phyloP scores from a whole-genome alignment of 2,113 vertebrate genomes.

The Eidolon helvum region DNA sequence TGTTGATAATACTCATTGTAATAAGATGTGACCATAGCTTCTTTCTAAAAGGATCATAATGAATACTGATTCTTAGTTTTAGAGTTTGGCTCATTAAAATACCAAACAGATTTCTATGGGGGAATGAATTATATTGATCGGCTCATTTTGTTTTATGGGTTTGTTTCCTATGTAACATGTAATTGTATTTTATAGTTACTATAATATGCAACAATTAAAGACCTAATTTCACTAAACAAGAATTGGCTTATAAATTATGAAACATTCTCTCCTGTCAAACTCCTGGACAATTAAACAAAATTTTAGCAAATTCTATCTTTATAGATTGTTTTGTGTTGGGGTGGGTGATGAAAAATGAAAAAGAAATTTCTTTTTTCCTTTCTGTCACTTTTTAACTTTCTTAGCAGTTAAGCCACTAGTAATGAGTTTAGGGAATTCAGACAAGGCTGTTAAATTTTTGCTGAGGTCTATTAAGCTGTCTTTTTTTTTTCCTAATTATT shows the following conservation, averaged over 20 bases:
- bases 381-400: conserved; percentile 33
- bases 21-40: conserved; percentile 37
- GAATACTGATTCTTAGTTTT: conserved; percentile 73
- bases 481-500: conserved; percentile 33
- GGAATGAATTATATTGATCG: conserved; percentile 64
- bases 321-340: not conserved
- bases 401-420: conserved; percentile 31
- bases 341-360: not conserved
- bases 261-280: conserved; percentile 59
- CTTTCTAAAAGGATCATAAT: conserved; percentile 58
- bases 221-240: conserved; percentile 69
- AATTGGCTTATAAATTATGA: conserved; percentile 76
- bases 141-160: conserved; percentile 73
- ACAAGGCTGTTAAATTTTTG: conserved; percentile 36
- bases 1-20: not conserved
- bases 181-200: conserved; percentile 74
- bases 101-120: conserved; percentile 53
- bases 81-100: conserved; percentile 67
- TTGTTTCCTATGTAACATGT: conserved; percentile 74
- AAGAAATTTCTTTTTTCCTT: not conserved
- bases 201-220: conserved; percentile 75
- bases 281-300: conserved; percentile 64
- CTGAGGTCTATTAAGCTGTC: conserved; percentile 50
- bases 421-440: conserved; percentile 52
- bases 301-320: conserved; percentile 52